Conservation (phyloP, 2,797 vertebrate genomes). For the Amblyraja radiata region DNA sequence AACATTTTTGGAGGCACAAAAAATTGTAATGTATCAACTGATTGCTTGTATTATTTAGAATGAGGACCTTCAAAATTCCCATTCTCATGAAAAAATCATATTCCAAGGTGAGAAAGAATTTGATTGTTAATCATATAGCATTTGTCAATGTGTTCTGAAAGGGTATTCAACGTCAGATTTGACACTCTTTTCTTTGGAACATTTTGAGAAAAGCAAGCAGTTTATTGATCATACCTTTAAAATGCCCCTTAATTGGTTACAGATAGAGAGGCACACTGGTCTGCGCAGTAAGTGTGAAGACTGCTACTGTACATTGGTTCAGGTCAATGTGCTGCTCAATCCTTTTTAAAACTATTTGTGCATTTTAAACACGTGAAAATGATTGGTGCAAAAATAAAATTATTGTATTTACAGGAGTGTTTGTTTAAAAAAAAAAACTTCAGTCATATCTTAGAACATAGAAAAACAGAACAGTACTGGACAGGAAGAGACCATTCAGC, state of each 20-base stretch:
- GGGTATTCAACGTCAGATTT: neutral
- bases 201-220: neutral
- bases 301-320: neutral
- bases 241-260: neutral
- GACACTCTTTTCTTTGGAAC: neutral
- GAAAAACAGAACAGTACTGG: too few relatives aligned
- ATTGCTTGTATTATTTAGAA: neutral
- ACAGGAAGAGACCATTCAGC: too few relatives aligned
- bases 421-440: neutral
- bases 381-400: neutral
- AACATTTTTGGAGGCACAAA: conserved; percentile 8
- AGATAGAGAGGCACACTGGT: neutral
- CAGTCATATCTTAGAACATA: neutral
- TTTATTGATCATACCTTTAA: neutral
- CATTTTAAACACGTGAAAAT: neutral
- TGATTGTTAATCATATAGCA: neutral
- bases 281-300: neutral
- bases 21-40: neutral
- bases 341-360: neutral
- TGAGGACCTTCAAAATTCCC: neutral
- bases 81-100: neutral
- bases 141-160: neutral
- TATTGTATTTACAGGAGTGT: neutral
- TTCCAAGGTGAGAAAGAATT: neutral
- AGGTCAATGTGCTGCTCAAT: neutral